These are phyloP conservation scores for Drosophila watanabei DNA, from an alignment of 1,140 invertebrate species.

Conservation along the genomic window DNA sequence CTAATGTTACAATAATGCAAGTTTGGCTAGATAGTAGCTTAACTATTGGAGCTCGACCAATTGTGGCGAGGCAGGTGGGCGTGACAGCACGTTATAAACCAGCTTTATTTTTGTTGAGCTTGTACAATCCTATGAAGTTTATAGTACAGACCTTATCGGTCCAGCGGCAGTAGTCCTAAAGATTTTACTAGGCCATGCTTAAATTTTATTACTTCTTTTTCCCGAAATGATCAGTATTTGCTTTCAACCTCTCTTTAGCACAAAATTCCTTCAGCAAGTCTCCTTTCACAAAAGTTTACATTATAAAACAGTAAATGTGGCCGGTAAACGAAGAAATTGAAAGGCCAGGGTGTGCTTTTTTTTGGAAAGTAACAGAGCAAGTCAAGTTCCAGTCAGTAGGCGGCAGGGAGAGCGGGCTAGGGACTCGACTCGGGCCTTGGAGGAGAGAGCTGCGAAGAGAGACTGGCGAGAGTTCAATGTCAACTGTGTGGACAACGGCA, in stretches of 20 bases:
- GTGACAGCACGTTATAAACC: neutral
- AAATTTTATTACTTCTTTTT: neutral
- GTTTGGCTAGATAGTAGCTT: neutral
- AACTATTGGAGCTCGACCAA: neutral
- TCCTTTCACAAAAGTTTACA: constrained; percentile 31
- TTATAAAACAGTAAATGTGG: constrained; percentile 59
- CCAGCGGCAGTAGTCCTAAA: neutral
- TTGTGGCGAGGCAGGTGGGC: constrained; percentile 7
- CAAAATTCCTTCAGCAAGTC: constrained; percentile 5
- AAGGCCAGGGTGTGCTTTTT: constrained; percentile 69
- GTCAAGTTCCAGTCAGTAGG: constrained; percentile 32
- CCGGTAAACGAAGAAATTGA: constrained; percentile 62
- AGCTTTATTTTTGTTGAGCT: neutral
- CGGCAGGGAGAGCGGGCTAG: constrained; percentile 2
- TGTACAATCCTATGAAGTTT: too few relatives aligned
- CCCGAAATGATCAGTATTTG: neutral
- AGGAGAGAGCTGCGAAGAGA: constrained; percentile 21
- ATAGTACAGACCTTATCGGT: too few relatives aligned
- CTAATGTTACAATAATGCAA: neutral
- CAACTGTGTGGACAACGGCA: constrained; percentile 65
- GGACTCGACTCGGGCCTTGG: constrained; percentile 6
- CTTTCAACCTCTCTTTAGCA: neutral
- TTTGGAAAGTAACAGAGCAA: constrained; percentile 74
- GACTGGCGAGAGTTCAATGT: constrained; percentile 73
- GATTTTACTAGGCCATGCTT: too few relatives aligned